Percentiles rank a stretch among this genome's conserved stretches.
phyloP scores from a whole-genome alignment of 2,113 vertebrate species.

The Periophthalmus modestus region DNA sequence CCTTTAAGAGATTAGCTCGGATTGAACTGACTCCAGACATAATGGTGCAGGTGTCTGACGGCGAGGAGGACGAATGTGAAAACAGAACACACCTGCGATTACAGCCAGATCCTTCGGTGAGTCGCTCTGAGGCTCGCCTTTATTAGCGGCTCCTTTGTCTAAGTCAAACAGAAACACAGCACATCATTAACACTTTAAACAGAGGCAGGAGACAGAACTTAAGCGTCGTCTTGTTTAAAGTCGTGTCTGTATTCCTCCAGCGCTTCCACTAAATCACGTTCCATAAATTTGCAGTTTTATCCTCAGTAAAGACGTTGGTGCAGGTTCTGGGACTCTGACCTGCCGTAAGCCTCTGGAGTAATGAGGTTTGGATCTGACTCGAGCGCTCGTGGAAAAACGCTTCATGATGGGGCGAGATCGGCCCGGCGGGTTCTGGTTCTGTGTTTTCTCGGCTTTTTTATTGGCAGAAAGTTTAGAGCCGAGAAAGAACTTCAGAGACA shows the following conservation, averaged over 20 bases:
- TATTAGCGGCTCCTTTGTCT: constrained; percentile 87
- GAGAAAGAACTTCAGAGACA: neutral
- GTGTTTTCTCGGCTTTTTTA: neutral
- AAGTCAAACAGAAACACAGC: constrained; percentile 37
- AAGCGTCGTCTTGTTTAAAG: neutral
- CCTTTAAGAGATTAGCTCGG: constrained; percentile 2
- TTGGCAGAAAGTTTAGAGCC: neutral
- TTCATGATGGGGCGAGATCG: neutral
- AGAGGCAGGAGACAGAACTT: neutral
- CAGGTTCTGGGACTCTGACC: neutral
- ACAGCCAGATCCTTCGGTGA: constrained; percentile 86
- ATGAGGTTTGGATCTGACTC: constrained; percentile 12
- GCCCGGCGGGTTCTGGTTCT: neutral
- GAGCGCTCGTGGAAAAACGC: neutral
- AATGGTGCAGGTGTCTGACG: neutral
- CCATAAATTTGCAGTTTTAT: neutral
- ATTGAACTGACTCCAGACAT: constrained; percentile 3
- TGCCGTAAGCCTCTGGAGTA: neutral
- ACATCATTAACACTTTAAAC: constrained; percentile 6
- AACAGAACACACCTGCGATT: constrained; percentile 75
- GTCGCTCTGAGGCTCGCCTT: constrained; percentile 83
- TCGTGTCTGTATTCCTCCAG: neutral
- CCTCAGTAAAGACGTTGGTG: neutral
- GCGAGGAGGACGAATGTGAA: constrained; percentile 12
- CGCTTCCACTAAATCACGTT: constrained; percentile 11